Evolutionary conservation across 2,797 vertebrate genomes (phyloP).

Genomic region (Helostoma temminkii): DNA sequence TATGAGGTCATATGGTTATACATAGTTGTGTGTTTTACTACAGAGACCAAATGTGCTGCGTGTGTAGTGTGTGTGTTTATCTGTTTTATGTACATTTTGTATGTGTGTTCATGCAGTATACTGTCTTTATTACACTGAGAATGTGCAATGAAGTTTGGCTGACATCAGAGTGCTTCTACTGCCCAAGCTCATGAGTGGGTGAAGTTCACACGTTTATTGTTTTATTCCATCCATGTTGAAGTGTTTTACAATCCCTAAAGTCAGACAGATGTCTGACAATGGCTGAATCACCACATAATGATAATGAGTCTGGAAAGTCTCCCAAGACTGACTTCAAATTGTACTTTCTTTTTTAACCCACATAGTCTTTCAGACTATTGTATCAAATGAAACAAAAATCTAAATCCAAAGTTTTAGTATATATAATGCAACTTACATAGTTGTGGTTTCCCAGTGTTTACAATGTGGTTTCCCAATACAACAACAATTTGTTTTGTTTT

Average conservation of each 20-base stretch:
- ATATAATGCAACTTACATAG: too few relatives aligned
- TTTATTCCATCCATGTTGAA: constrained; percentile 48
- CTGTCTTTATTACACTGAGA: constrained; percentile 41
- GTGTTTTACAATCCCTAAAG: constrained; percentile 60
- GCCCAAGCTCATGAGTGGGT: constrained; percentile 30
- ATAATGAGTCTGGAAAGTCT: constrained; percentile 22
- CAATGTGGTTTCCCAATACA: too few relatives aligned
- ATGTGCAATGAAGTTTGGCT: constrained; percentile 29
- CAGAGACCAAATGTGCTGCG: too few relatives aligned
- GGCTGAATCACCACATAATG: constrained; percentile 46
- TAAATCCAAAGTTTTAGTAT: background rate
- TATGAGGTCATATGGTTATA: background rate
- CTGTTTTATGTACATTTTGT: constrained; percentile 8
- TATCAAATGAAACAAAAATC: background rate
- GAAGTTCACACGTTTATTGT: constrained; percentile 61
- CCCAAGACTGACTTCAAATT: background rate
- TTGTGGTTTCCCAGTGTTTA: too few relatives aligned
- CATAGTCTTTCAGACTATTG: background rate
- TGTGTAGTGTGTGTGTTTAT: background rate
- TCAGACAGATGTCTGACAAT: constrained; percentile 48
- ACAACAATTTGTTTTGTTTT: too few relatives aligned
- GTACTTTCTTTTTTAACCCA: background rate
- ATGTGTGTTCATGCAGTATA: too few relatives aligned
- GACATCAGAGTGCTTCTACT: constrained; percentile 26
- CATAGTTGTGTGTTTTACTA: too few relatives aligned